These are phyloP conservation scores for Takifugu bimaculatus DNA, from an alignment of 2,113 vertebrate species.

Conservation along the genomic window DNA sequence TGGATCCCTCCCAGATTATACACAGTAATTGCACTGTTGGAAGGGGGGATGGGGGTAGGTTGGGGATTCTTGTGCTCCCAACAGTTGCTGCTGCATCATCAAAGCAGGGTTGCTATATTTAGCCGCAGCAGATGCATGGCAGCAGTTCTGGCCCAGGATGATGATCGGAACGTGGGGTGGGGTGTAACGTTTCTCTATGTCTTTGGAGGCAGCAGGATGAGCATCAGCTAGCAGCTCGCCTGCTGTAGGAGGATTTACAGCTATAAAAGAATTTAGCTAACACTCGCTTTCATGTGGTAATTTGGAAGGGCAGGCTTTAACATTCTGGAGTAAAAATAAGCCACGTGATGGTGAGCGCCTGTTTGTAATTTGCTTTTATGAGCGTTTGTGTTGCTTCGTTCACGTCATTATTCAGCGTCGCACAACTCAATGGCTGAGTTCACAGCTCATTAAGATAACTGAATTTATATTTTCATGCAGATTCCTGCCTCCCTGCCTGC, in stretches of 20 bases:
- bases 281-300: too few species aligned
- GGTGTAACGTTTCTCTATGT: slow-evolving; percentile 15
- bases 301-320: too few species aligned
- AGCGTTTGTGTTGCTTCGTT: not conserved
- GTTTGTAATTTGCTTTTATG: slow-evolving; percentile 9
- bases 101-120: slow-evolving; percentile 68
- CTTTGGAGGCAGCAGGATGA: not conserved
- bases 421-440: slow-evolving; percentile 8
- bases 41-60: not conserved
- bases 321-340: too few species aligned
- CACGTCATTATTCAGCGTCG: not conserved
- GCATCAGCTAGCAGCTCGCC: slow-evolving; percentile 26
- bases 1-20: slow-evolving; percentile 49
- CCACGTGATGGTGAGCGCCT: too few species aligned
- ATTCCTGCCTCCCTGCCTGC: slow-evolving; percentile 26
- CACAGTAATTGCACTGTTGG: slow-evolving; percentile 52
- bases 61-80: slow-evolving; percentile 40
- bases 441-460: slow-evolving; percentile 35
- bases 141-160: slow-evolving; percentile 38
- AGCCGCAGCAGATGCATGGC: slow-evolving; percentile 55
- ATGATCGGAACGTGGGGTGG: slow-evolving; percentile 29
- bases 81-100: slow-evolving; percentile 66
- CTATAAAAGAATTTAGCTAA: not conserved
- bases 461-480: slow-evolving; percentile 41
- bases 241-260: slow-evolving; percentile 18